Percentiles rank a stretch among this genome's conserved stretches.
These are phyloP conservation scores for Malthinus seriepunctatus DNA, from an alignment of 2,888 invertebrate species.

Conservation along the genomic window DNA sequence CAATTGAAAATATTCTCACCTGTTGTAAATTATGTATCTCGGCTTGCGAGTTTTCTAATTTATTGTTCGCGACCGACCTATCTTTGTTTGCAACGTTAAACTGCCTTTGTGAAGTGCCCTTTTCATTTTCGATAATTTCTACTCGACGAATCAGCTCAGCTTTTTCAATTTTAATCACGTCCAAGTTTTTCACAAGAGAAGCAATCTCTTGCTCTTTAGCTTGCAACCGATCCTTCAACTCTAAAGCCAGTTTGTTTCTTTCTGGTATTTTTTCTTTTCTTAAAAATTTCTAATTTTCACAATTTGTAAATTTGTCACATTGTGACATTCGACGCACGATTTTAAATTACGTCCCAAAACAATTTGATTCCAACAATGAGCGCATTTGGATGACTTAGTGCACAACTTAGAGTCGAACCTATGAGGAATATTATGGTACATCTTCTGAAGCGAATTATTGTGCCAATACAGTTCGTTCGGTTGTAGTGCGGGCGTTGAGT, in stretches of 20 bases:
- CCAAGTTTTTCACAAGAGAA: constrained; percentile 46
- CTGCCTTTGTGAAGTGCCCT: constrained; percentile 32
- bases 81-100: constrained; percentile 22
- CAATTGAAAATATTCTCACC: constrained; percentile 39
- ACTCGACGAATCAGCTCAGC: constrained; percentile 44
- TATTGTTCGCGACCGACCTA: constrained; percentile 28
- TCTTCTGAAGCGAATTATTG: constrained; percentile 54
- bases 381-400: constrained; percentile 57
- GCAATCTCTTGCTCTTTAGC: constrained; percentile 39
- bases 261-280: constrained; percentile 55
- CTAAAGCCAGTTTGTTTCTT: constrained; percentile 44
- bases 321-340: constrained; percentile 63
- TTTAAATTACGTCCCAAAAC: constrained; percentile 62
- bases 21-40: constrained; percentile 45
- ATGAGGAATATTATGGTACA: constrained; percentile 67
- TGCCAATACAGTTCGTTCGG: constrained; percentile 48
- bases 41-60: constrained; percentile 42
- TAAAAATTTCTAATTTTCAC: too few relatives aligned
- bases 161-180: constrained; percentile 57
- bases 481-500: constrained; percentile 48
- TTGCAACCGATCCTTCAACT: constrained; percentile 51
- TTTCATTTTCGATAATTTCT: constrained; percentile 56
- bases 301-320: too few relatives aligned
- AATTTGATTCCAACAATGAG: constrained; percentile 63
- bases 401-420: constrained; percentile 51